Conservation (phyloP, 2,888 invertebrate species). For the Caenorhabditis macrosperma region DNA sequence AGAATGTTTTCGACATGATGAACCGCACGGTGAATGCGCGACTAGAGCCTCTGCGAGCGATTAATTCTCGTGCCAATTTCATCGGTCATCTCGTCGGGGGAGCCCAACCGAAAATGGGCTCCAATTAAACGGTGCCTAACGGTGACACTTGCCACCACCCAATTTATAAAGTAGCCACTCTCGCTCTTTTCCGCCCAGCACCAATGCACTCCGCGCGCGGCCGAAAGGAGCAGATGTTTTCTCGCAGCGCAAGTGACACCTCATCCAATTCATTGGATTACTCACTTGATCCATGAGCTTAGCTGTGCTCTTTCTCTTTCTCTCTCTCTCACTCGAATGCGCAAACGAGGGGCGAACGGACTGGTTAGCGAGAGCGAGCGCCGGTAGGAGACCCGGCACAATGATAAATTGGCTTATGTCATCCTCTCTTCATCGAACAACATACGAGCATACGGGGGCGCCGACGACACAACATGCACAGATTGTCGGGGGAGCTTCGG, state of each 20-base stretch:
- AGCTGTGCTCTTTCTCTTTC: too few relatives aligned
- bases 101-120: not conserved
- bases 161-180: constrained; percentile 14
- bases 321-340: not conserved
- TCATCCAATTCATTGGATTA: constrained; percentile 24
- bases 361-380: not conserved
- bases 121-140: constrained; percentile 20
- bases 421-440: not conserved
- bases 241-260: constrained; percentile 35
- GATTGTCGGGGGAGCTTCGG: constrained; percentile 1
- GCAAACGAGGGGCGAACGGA: not conserved
- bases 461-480: constrained; percentile 7
- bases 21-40: too few relatives aligned
- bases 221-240: constrained; percentile 24
- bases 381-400: not conserved
- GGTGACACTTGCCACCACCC: constrained; percentile 11
- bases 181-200: too few relatives aligned
- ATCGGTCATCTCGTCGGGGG: not conserved
- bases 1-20: too few relatives aligned
- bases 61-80: not conserved
- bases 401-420: constrained; percentile 24
- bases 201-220: too few relatives aligned
- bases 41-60: not conserved
- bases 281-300: constrained; percentile 19
- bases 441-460: not conserved